phyloP scores from a whole-genome alignment of 2,888 invertebrate genomes.

The Alsophila aescularia region DNA sequence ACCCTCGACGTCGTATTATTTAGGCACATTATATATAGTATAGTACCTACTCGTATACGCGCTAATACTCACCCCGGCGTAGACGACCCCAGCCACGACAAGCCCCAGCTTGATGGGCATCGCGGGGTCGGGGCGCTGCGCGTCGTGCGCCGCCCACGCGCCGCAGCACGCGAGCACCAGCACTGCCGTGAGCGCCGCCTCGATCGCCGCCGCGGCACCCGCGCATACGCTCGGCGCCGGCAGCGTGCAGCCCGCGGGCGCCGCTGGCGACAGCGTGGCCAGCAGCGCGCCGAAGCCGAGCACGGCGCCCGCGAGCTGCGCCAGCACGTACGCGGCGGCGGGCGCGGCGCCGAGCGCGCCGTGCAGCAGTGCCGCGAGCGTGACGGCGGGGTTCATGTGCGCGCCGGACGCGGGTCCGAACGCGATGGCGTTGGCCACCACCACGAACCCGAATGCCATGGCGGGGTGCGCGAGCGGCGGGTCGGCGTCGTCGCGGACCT shows the following conservation, averaged over 20 bases:
- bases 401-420: conserved; percentile 91
- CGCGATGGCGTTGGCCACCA: conserved; percentile 58
- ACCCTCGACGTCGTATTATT: too few species aligned
- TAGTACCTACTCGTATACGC: too few species aligned
- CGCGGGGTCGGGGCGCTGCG: conserved; percentile 56
- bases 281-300: conserved; percentile 60
- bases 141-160: conserved; percentile 56
- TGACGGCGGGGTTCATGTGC: conserved; percentile 92
- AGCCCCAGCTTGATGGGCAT: conserved; percentile 69
- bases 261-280: conserved; percentile 44
- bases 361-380: conserved; percentile 85
- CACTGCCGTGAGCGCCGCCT: conserved; percentile 53
- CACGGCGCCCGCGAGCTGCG: conserved; percentile 62
- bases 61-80: conserved; percentile 61
- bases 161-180: conserved; percentile 62
- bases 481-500: too few species aligned
- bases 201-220: conserved; percentile 40
- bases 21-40: too few species aligned
- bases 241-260: conserved; percentile 26
- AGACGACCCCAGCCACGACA: conserved; percentile 68
- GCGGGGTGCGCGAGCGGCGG: conserved; percentile 51
- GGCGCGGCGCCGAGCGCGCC: conserved; percentile 71
- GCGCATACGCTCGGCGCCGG: conserved; percentile 14
- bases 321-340: conserved; percentile 56
- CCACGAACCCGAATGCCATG: conserved; percentile 68